Base-by-base conservation (phyloP, 2,888 invertebrate genomes). In the Strigamia transsilvanica region DNA sequence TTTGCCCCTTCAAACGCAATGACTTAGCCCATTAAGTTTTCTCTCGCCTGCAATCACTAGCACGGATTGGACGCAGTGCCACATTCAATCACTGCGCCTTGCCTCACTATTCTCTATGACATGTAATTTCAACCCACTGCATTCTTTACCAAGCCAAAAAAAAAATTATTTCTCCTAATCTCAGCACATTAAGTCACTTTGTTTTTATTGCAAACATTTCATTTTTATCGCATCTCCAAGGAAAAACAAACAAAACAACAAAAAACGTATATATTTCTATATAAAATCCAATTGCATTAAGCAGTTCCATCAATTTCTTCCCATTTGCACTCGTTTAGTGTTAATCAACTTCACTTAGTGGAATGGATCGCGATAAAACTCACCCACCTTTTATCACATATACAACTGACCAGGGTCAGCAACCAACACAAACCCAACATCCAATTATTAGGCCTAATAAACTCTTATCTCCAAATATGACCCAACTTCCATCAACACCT, bases 1-100 rank as follows among this genome's bases (percentile, higher is more conserved):
- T 61, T 61, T 61, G 61, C 61, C 61, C 61, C 61, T 61, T 61
- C 61, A 61, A 61, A 61, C 61, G 61, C 61, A 61, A 61, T 61
- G 61, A 61, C 61, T 61, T 61, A 61, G 61, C 61, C 61, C 61
- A 61, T 61, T 61, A 61, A 61, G 61, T 61, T 61, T 61, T 61
- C 61, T 61, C 61, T 61, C 61, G 61, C 61, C 61, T 23, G 61
- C 61, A 61, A 61, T 61, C 61, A 61, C 21, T 18, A 18, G 61
- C 61, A 61, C 61, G 61, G 61, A 61, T 61, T 61, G 61, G 61
- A 61, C 61, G 61, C 61, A 61, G n/a, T 61, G 61, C 61, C 61
- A 61, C 61, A 61, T 61, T 61, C 61, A 61, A 61, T 61, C 61
- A 61, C 61, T 18, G 61, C 18, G 61, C 61, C 51, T 21, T 10